Conservation (phyloP, 2,113 vertebrate species). For the Lasiurus cinereus region DNA sequence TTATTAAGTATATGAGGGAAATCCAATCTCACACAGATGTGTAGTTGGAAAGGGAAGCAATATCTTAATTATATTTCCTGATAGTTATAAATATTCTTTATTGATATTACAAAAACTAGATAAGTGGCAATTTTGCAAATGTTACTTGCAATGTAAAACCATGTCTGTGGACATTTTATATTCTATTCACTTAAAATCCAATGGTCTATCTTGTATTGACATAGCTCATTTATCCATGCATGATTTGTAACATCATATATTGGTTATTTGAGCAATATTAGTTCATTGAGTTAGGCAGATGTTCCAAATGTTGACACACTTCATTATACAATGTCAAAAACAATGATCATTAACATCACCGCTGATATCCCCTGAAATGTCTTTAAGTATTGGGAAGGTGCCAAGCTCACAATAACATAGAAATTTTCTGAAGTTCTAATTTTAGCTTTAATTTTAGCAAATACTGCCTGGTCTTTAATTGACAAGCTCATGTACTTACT, state of each 20-base stretch:
- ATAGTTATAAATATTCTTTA: background rate
- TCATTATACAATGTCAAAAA: background rate
- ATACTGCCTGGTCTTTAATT: background rate
- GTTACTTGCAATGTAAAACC: background rate
- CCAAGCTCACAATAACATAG: background rate
- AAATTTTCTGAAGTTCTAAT: background rate
- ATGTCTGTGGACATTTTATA: background rate
- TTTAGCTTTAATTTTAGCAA: background rate
- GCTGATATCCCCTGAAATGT: background rate
- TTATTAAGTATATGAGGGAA: background rate
- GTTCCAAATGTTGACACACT: conserved; percentile 8
- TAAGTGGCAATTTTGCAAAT: background rate
- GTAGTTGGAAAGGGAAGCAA: background rate
- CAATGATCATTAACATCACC: background rate
- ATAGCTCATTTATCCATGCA: background rate
- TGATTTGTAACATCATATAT: background rate
- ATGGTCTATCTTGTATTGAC: background rate
- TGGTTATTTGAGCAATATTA: background rate
- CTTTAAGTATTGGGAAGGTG: background rate
- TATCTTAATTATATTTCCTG: background rate
- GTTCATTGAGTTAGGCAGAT: background rate
- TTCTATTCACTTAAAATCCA: background rate
- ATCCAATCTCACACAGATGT: background rate
- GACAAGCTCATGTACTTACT: background rate
- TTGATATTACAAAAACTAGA: background rate